phyloP scores from a whole-genome alignment of 2,888 invertebrate species.

The Tridacna gigas region DNA sequence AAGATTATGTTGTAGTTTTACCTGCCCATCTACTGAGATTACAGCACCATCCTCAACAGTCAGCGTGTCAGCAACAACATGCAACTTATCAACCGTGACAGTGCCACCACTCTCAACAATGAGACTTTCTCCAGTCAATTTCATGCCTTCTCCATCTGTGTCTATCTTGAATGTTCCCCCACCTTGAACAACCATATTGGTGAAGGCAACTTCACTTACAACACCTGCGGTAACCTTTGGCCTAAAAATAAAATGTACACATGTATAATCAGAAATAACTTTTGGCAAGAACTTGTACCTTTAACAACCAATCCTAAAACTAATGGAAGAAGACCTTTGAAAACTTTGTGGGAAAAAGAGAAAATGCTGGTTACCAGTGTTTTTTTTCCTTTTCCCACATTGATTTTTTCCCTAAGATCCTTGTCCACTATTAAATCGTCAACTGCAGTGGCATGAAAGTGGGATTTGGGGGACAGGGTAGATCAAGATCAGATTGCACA shows the following conservation, averaged over 20 bases:
- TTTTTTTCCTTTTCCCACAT: too few species aligned
- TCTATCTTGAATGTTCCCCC: conserved; percentile 71
- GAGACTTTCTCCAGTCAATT: conserved; percentile 64
- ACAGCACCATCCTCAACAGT: conserved; percentile 71
- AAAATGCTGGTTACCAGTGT: too few species aligned
- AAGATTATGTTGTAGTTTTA: conserved; percentile 9
- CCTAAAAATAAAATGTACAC: neutral
- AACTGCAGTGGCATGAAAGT: too few species aligned
- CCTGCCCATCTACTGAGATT: conserved; percentile 70
- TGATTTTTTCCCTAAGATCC: too few species aligned
- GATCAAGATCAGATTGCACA: too few species aligned
- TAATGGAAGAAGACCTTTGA: too few species aligned
- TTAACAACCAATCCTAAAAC: too few species aligned
- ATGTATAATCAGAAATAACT: neutral
- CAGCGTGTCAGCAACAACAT: conserved; percentile 64
- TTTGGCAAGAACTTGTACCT: too few species aligned
- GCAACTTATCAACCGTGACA: conserved; percentile 67
- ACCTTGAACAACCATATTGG: conserved; percentile 69
- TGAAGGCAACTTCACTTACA: conserved; percentile 65
- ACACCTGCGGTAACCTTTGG: neutral
- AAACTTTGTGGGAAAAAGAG: too few species aligned
- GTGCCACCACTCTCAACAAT: conserved; percentile 74
- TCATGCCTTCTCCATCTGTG: conserved; percentile 64
- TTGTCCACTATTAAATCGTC: too few species aligned
- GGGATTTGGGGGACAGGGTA: too few species aligned